These are phyloP conservation scores for Drosophila meridiana DNA, from an alignment of 2,888 invertebrate genomes.

Conservation along the genomic window DNA sequence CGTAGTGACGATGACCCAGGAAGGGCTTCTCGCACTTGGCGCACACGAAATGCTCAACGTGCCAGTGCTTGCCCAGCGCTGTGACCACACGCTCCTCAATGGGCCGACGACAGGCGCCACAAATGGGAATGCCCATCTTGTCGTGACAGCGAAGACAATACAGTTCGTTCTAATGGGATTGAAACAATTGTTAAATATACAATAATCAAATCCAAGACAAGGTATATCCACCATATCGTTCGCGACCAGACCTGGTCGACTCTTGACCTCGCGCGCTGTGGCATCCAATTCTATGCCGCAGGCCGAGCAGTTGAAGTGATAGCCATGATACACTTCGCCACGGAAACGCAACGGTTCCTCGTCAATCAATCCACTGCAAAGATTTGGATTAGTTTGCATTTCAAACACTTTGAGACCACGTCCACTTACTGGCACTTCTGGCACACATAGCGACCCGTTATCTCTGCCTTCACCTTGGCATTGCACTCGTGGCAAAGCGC, in stretches of 20 bases:
- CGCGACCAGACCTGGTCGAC: conserved; percentile 94
- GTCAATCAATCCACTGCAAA: conserved; percentile 92
- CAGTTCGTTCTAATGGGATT: conserved; percentile 90
- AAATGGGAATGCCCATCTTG: conserved; percentile 99
- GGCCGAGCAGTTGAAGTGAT: conserved; percentile 98
- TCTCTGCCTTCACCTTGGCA: conserved; percentile 97
- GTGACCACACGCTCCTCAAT: conserved; percentile 99
- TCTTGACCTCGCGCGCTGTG: conserved; percentile 97
- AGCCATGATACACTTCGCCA: conserved; percentile 99
- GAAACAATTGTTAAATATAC: background rate
- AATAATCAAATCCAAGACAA: background rate
- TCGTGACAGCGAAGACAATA: conserved; percentile 99
- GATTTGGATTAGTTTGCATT: background rate
- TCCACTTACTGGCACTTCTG: conserved; percentile 97
- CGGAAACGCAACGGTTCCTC: conserved; percentile 95
- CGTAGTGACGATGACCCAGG: conserved; percentile 99
- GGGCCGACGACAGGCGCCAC: conserved; percentile 99
- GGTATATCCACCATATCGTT: conserved; percentile 90
- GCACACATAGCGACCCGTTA: conserved; percentile 98
- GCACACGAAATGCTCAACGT: conserved; percentile 99
- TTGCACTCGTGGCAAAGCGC: conserved; percentile 98
- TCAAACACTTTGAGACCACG: background rate
- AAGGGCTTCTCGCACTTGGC: conserved; percentile 99
- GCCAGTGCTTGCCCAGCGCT: conserved; percentile 99
- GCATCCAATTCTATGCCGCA: conserved; percentile 97